Evolutionary conservation across 2,888 invertebrate species (phyloP).

Genomic region (Lottia gigantea): DNA sequence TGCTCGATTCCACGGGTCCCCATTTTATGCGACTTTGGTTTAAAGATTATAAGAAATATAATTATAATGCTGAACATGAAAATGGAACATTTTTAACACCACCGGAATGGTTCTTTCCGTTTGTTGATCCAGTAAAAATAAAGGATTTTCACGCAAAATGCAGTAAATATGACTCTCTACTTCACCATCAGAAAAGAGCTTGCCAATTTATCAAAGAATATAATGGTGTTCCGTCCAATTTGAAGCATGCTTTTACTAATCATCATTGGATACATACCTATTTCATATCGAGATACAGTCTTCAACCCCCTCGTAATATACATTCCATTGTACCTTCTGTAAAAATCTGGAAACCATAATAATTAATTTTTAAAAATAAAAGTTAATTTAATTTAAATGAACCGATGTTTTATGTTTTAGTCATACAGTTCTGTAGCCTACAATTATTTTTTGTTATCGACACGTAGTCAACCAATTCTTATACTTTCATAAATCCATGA

Average conservation of each 20-base stretch:
- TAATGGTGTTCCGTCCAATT: slow-evolving; percentile 31
- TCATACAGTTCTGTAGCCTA: too few relatives aligned
- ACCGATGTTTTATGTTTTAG: too few relatives aligned
- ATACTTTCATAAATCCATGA: too few relatives aligned
- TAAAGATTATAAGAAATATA: slow-evolving; percentile 36
- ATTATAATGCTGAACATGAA: slow-evolving; percentile 24
- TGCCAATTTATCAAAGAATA: slow-evolving; percentile 50
- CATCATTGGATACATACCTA: slow-evolving; percentile 63
- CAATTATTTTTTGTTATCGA: too few relatives aligned
- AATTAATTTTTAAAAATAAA: too few relatives aligned
- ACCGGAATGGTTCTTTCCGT: slow-evolving; percentile 59
- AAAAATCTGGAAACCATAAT: slow-evolving; percentile 17
- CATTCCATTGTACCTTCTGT: slow-evolving; percentile 36
- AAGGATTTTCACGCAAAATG: slow-evolving; percentile 49
- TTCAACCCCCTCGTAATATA: slow-evolving; percentile 41
- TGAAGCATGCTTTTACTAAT: slow-evolving; percentile 49
- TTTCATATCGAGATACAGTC: slow-evolving; percentile 41
- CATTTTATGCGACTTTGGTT: slow-evolving; percentile 51
- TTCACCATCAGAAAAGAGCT: slow-evolving; percentile 43
- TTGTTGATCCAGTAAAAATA: slow-evolving; percentile 54
- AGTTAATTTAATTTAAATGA: too few relatives aligned
- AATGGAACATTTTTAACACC: slow-evolving; percentile 52
- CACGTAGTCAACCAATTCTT: too few relatives aligned
- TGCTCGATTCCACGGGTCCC: slow-evolving; percentile 60
- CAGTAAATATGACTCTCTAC: slow-evolving; percentile 39